Evolutionary conservation across 2,888 invertebrate species (phyloP).

Genomic region (Bhutanitis thaidina): DNA sequence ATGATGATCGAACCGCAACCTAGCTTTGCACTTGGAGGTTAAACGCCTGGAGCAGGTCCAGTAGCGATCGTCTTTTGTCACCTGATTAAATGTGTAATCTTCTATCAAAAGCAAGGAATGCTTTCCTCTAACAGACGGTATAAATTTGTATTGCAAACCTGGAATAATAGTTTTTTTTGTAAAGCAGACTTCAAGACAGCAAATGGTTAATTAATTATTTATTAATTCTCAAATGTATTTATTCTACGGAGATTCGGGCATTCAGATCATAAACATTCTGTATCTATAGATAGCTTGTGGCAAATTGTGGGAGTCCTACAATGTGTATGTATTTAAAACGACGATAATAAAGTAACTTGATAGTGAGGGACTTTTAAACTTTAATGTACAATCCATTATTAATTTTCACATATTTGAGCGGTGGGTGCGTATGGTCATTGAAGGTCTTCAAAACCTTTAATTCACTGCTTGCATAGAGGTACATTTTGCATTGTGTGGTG

Average conservation of each 20-base stretch:
- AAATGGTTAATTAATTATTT: too few relatives aligned
- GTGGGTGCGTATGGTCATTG: neutral
- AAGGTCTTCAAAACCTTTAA: neutral
- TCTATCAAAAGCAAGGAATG: slow-evolving; percentile 26
- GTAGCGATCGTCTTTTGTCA: slow-evolving; percentile 25
- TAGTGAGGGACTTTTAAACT: too few relatives aligned
- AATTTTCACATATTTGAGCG: neutral
- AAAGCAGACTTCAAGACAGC: too few relatives aligned
- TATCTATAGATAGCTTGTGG: too few relatives aligned
- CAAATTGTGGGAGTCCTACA: too few relatives aligned
- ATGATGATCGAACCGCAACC: slow-evolving; percentile 25
- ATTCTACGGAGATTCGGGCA: too few relatives aligned
- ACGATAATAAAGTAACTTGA: too few relatives aligned
- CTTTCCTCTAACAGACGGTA: slow-evolving; percentile 24
- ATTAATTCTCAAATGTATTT: too few relatives aligned
- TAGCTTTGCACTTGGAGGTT: slow-evolving; percentile 27
- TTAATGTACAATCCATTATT: neutral
- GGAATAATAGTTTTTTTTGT: neutral
- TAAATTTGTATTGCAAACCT: slow-evolving; percentile 10
- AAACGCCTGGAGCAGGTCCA: slow-evolving; percentile 28
- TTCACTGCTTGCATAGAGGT: neutral
- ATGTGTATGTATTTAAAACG: too few relatives aligned
- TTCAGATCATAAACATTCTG: too few relatives aligned
- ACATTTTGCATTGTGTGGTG: neutral
- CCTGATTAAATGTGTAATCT: slow-evolving; percentile 30